Percentiles rank a stretch among this genome's conserved stretches.
phyloP scores from a whole-genome alignment of 2,888 invertebrate genomes.

The Tanytarsus gracilentus region DNA sequence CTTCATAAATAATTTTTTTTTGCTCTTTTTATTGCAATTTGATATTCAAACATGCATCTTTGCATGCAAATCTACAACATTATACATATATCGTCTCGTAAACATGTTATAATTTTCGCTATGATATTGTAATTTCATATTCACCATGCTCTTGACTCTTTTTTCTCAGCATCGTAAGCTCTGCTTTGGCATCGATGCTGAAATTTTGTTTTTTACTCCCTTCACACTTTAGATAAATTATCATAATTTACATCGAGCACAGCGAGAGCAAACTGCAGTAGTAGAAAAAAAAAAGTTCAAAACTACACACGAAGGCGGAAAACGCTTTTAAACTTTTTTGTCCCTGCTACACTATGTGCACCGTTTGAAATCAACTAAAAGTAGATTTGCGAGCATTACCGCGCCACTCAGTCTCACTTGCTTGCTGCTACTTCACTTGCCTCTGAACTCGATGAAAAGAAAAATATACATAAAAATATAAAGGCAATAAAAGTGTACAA shows the following conservation, averaged over 20 bases:
- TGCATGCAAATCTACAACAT: background rate
- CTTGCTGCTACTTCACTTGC: background rate
- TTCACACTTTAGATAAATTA: background rate
- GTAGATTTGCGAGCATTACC: too few relatives aligned
- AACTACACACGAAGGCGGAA: background rate
- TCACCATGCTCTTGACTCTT: background rate
- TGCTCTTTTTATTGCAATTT: background rate
- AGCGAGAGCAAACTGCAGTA: too few relatives aligned
- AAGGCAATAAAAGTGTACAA: constrained; percentile 17
- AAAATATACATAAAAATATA: background rate
- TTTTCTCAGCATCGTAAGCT: too few relatives aligned
- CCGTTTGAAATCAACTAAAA: background rate
- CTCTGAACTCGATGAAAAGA: background rate
- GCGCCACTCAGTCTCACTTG: background rate
- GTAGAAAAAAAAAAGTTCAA: background rate
- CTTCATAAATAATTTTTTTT: too few relatives aligned
- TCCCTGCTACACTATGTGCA: background rate
- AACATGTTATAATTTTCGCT: constrained; percentile 8
- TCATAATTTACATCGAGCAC: background rate
- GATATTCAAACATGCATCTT: constrained; percentile 5
- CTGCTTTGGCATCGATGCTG: too few relatives aligned
- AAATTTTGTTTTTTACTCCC: too few relatives aligned
- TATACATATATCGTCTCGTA: background rate
- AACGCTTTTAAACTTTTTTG: background rate
- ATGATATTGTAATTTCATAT: background rate